phyloP scores from a whole-genome alignment of 2,888 invertebrate species.

The Leptothorax acervorum region DNA sequence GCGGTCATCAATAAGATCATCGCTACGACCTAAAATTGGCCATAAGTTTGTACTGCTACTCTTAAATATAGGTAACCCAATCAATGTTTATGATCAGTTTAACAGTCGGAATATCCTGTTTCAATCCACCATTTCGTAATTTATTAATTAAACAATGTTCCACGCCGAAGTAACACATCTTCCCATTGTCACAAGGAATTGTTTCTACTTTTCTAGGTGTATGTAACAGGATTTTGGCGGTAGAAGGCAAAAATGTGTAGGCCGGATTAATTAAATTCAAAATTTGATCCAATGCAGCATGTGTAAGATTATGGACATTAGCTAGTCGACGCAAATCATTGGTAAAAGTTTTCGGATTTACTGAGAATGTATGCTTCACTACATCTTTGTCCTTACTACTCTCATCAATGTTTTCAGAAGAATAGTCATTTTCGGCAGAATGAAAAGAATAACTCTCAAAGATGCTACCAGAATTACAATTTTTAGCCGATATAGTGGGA shows the following conservation, averaged over 20 bases:
- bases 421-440: neutral
- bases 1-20: slow-evolving; percentile 7
- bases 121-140: slow-evolving; percentile 15
- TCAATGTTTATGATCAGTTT: slow-evolving; percentile 6
- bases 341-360: slow-evolving; percentile 3
- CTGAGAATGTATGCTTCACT: neutral
- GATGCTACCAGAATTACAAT: neutral
- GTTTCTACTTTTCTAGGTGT: neutral
- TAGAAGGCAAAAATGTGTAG: slow-evolving; percentile 14
- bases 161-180: neutral
- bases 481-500: neutral
- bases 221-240: neutral
- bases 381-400: neutral
- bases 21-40: slow-evolving; percentile 14
- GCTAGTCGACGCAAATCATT: slow-evolving; percentile 1
- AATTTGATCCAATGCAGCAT: slow-evolving; percentile 6
- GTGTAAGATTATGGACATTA: slow-evolving; percentile 9
- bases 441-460: neutral
- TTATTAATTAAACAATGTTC: neutral
- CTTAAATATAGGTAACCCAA: neutral
- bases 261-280: slow-evolving; percentile 9
- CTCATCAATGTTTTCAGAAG: neutral
- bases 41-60: neutral
- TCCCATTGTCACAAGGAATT: neutral
- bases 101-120: neutral